Base-by-base conservation (phyloP, 2,113 vertebrate genomes). In the Sinocyclocheilus anophthalmus region DNA sequence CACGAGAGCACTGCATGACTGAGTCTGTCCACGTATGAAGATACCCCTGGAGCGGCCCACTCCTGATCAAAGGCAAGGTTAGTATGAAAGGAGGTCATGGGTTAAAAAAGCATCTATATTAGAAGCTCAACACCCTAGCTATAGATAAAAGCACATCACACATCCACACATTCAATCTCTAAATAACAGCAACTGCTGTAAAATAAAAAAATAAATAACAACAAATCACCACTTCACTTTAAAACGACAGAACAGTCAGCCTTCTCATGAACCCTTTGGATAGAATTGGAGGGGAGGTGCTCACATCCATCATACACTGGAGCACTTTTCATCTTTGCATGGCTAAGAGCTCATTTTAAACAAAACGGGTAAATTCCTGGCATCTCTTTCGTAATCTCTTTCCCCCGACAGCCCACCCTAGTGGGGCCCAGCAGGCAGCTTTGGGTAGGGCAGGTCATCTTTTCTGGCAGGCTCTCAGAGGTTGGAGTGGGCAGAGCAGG, bases 401-500 rank as follows among this genome's bases (percentile, higher is more conserved):
- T 42, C 20, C 69, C 69, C 70, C 5, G 20, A 53, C 65, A 33
- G 50, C 45, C 24, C 70, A 30, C 13, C 42, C 30, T 24, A 67
- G 26, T n/a, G 55, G 30, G 42, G 24, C 65, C 26, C 61, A 16
- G 24, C 6, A 39, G 24, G 65, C 24, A 83, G 81, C 81, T 55
- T 80, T 83, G 61, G 63, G 24, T 30, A 30, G 12, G 45, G 6
- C 42, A 76, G 92, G 92, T 92, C 89, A 83, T 88, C 90, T 89
- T 91, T 90, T 92, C 91, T 85, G 90, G 89, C 75, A 72, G 81
- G 69, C 81, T 53, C 48, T 48, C 75, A 72, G 80, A 77, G 86
- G 87, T 50, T 84, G 87, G 87, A 90, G 80, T 84, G 84, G 81
- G 69, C 87, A 88, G 92, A 88, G 73, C 84, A 70, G 59, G 37